Base-by-base conservation (phyloP, 23 tunicate species). In the Phallusia fumigata region DNA sequence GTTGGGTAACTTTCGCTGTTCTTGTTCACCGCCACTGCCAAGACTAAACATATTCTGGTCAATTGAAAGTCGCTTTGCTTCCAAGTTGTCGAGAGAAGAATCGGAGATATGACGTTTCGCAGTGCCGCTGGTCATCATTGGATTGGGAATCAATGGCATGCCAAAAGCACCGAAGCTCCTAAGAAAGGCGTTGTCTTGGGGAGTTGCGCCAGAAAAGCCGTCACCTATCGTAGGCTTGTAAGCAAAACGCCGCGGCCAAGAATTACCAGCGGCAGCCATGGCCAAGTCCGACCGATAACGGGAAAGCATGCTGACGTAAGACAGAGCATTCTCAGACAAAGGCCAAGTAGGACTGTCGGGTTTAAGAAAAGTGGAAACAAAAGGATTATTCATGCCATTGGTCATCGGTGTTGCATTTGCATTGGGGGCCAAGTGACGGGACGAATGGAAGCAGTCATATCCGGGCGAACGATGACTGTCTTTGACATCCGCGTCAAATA, bases 271-370 rank as follows among this genome's bases (percentile, higher is more conserved):
- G 24, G 81, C 52, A 11, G 53, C 50, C 45, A 75, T 52, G 5
- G 31, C 65, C 40, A 84, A 64, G 53, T 84, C 72, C 15, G 88
- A 1, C 32, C 79, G 81, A 35, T 33, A 75, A 30, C 50, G 52
- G 40, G 79, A 49, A 30, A 84, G 76, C 64, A 84, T 8, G 81
- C 77, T 84, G 12, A 84, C 76, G 26, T 76, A 84, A 19, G 76
- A 34, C 82, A 77, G 32, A 18, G 88, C 82, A 10, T 77, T 77
- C 34, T 77, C 88, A 18, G 83, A 40, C 83, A 79, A 18, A 40
- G 52, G 83, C 83, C 83, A 79, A 31, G 11, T 31, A 15, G 73
- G 83, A 18, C 35, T 26, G 30, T 28, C 80, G 16, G 53, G 0
- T 40, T 45, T 77, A 1, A 40, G 80, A 30, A 36, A 36, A 21